Evolutionary conservation across 2,888 invertebrate genomes (phyloP).

Genomic region (Monopis laevigella): DNA sequence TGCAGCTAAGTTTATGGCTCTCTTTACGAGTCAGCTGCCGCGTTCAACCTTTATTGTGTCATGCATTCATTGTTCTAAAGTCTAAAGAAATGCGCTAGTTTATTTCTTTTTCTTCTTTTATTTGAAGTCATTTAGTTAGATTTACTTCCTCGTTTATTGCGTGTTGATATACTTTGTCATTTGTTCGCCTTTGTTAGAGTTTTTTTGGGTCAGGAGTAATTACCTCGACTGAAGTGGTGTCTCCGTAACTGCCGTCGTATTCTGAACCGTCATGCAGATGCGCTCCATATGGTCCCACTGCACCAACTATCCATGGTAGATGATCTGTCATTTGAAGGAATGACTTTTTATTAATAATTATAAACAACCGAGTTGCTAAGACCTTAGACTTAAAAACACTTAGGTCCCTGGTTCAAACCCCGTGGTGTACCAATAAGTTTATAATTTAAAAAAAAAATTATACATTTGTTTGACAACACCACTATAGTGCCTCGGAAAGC

Average conservation of each 20-base stretch:
- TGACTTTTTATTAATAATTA: too few species aligned
- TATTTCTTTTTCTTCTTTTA: constrained; percentile 10
- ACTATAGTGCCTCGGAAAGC: too few species aligned
- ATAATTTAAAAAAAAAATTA: too few species aligned
- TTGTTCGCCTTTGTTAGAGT: neutral
- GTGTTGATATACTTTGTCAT: constrained; percentile 6
- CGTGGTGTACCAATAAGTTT: too few species aligned
- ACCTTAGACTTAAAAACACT: too few species aligned
- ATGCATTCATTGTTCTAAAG: constrained; percentile 47
- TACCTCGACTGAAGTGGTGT: constrained; percentile 70
- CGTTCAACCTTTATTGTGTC: constrained; percentile 57
- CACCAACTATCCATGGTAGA: constrained; percentile 79
- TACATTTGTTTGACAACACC: too few species aligned
- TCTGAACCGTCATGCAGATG: constrained; percentile 91
- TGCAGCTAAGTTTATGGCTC: constrained; percentile 59
- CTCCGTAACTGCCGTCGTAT: constrained; percentile 86
- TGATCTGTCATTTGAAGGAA: constrained; percentile 28
- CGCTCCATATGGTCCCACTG: constrained; percentile 94
- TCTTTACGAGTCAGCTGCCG: constrained; percentile 61
- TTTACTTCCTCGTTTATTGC: constrained; percentile 8
- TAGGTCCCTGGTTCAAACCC: too few species aligned
- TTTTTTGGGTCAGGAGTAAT: constrained; percentile 8
- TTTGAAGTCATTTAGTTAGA: constrained; percentile 11
- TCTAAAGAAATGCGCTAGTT: constrained; percentile 12
- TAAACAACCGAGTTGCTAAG: too few species aligned